Percentiles rank a stretch among this genome's conserved stretches.
These are phyloP conservation scores for Phalacrocorax pelagicus DNA, from an alignment of 2,113 vertebrate species.

Conservation along the genomic window DNA sequence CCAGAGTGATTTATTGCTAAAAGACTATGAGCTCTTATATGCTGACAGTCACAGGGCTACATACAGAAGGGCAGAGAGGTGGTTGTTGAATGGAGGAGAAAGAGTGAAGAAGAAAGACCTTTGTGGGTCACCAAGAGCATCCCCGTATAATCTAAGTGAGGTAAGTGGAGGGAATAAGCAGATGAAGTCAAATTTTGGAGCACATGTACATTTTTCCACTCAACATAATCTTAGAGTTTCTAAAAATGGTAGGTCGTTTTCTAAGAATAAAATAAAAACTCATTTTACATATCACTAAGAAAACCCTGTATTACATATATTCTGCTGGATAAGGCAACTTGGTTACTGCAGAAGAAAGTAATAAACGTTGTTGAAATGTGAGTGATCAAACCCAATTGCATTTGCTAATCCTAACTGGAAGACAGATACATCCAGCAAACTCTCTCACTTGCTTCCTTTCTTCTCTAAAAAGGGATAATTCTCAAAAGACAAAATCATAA, in stretches of 20 bases:
- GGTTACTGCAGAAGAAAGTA: neutral
- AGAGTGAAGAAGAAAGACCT: neutral
- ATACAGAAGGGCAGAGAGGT: neutral
- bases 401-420: neutral
- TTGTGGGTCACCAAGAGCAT: neutral
- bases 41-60: neutral
- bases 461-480: neutral
- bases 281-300: neutral
- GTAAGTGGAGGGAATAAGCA: neutral
- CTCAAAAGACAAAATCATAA: conserved; percentile 22
- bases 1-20: neutral
- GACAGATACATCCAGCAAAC: neutral
- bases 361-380: neutral
- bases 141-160: neutral
- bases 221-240: neutral
- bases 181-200: neutral
- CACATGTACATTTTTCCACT: neutral
- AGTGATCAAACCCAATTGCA: neutral
- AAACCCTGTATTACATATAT: neutral
- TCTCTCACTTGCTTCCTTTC: neutral
- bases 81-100: neutral
- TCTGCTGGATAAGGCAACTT: neutral
- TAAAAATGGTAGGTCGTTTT: neutral
- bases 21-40: neutral
- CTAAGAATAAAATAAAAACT: neutral